Evolutionary conservation across 1,140 invertebrate genomes (phyloP).

Genomic region (Apolygus lucorum): DNA sequence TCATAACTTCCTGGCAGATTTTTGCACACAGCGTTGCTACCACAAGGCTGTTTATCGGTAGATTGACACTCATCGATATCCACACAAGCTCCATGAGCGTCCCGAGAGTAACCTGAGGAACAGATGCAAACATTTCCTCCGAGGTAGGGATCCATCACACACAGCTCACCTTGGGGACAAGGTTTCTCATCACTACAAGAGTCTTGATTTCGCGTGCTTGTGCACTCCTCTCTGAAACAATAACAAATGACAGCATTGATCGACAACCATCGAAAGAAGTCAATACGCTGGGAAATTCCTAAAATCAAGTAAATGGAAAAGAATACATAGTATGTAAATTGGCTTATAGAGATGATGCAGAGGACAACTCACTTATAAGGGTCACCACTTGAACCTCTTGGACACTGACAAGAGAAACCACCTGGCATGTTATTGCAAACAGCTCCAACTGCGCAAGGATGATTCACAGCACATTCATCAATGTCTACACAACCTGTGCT

Average conservation of each 20-base stretch:
- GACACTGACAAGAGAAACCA: conserved; percentile 78
- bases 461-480: conserved; percentile 64
- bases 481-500: conserved; percentile 74
- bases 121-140: conserved; percentile 78
- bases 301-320: too few relatives aligned
- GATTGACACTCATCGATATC: conserved; percentile 83
- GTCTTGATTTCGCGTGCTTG: conserved; percentile 49
- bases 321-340: too few relatives aligned
- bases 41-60: conserved; percentile 64
- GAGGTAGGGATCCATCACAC: conserved; percentile 61
- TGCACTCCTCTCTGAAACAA: conserved; percentile 56
- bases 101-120: conserved; percentile 68
- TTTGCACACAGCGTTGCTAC: conserved; percentile 79
- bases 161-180: conserved; percentile 73
- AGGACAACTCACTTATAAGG: conserved; percentile 34
- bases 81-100: conserved; percentile 61
- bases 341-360: too few relatives aligned
- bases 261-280: too few relatives aligned
- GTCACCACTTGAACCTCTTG: conserved; percentile 59
- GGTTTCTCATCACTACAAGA: conserved; percentile 63
- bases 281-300: too few relatives aligned
- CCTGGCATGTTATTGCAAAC: conserved; percentile 83
- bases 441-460: conserved; percentile 67
- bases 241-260: too few relatives aligned
- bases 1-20: conserved; percentile 90